Evolutionary conservation across 2,888 invertebrate genomes (phyloP).

Genomic region (Cerastoderma edule): DNA sequence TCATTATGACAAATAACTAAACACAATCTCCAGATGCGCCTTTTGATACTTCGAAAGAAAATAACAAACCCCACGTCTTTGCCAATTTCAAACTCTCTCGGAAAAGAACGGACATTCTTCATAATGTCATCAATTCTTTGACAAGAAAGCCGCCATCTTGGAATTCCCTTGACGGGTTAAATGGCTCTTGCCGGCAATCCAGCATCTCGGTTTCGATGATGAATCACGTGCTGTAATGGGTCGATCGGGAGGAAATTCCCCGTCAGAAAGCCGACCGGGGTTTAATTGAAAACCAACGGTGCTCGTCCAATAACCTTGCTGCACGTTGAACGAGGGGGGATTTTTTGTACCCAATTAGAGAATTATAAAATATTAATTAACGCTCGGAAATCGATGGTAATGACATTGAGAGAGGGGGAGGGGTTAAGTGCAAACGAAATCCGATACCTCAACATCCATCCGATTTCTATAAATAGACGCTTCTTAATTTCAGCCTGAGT

Average conservation of each 20-base stretch:
- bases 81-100: too few relatives aligned
- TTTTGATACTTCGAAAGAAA: too few relatives aligned
- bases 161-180: slow-evolving; percentile 55
- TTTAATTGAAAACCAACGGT: slow-evolving; percentile 57
- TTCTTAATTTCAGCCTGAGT: too few relatives aligned
- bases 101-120: too few relatives aligned
- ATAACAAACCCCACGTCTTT: too few relatives aligned
- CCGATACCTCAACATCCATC: slow-evolving; percentile 17
- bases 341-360: slow-evolving; percentile 59
- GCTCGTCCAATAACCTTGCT: slow-evolving; percentile 49
- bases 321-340: slow-evolving; percentile 25
- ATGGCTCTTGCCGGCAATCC: slow-evolving; percentile 49
- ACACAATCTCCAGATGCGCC: too few relatives aligned
- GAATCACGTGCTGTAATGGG: slow-evolving; percentile 59
- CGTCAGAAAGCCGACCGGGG: slow-evolving; percentile 41
- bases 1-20: too few relatives aligned
- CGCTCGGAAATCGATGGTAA: slow-evolving; percentile 45
- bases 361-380: slow-evolving; percentile 63
- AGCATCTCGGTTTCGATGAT: slow-evolving; percentile 52
- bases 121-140: too few relatives aligned
- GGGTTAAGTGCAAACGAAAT: slow-evolving; percentile 26
- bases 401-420: slow-evolving; percentile 28
- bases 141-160: slow-evolving; percentile 56
- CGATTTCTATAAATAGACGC: too few relatives aligned
- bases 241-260: slow-evolving; percentile 49